Evolutionary conservation across 2,888 invertebrate species (phyloP).

Genomic region (Cheilosia pagana): DNA sequence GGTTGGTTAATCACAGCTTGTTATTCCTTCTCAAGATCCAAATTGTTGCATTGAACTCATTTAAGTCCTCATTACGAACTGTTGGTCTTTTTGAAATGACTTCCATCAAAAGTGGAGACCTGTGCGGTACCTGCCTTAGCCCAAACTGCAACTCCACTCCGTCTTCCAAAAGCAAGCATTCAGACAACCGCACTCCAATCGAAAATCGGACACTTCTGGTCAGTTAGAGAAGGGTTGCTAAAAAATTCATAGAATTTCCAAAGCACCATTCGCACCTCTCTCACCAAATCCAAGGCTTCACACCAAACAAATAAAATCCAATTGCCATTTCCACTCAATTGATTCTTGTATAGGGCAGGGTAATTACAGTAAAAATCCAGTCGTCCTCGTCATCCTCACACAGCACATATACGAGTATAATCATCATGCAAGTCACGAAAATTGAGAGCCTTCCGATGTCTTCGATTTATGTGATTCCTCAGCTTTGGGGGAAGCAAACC

Average conservation of each 20-base stretch:
- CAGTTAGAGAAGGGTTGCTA: neutral
- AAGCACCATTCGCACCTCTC: neutral
- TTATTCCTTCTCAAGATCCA: too few relatives aligned
- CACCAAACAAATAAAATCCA: slow-evolving; percentile 7
- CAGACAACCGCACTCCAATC: neutral
- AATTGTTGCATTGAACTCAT: too few relatives aligned
- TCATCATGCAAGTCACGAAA: slow-evolving; percentile 62
- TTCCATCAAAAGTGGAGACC: too few relatives aligned
- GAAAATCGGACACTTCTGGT: neutral
- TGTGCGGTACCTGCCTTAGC: too few relatives aligned
- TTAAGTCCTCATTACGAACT: too few relatives aligned
- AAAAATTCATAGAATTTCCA: slow-evolving; percentile 1
- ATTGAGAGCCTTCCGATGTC: slow-evolving; percentile 56
- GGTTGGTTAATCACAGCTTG: too few relatives aligned
- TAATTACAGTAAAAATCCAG: slow-evolving; percentile 55
- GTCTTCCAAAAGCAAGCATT: neutral
- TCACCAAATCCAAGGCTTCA: neutral
- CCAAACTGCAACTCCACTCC: too few relatives aligned
- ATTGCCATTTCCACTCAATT: slow-evolving; percentile 41
- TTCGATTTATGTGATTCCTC: slow-evolving; percentile 7
- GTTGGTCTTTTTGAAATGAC: too few relatives aligned
- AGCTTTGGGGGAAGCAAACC: neutral
- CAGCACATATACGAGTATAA: slow-evolving; percentile 22
- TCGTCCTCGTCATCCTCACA: slow-evolving; percentile 53
- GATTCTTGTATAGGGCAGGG: slow-evolving; percentile 2